phyloP scores from a whole-genome alignment of 2,797 vertebrate genomes.

The Catharus ustulatus region DNA sequence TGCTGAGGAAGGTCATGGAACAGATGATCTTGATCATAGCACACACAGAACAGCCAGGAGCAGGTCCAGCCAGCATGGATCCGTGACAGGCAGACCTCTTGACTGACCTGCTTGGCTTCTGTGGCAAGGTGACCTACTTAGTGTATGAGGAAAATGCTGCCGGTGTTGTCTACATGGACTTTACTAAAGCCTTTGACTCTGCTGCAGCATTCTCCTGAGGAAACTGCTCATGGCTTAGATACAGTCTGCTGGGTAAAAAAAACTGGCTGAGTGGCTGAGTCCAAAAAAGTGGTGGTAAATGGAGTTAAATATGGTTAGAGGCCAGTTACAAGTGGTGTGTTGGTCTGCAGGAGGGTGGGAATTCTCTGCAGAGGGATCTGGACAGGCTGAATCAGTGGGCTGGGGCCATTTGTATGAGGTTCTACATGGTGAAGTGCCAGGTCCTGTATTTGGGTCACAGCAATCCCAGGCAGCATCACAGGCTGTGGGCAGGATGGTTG shows the following conservation, averaged over 20 bases:
- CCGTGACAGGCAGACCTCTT: background rate
- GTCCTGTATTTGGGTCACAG: background rate
- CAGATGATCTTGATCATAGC: background rate
- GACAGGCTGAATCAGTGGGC: background rate
- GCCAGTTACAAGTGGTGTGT: background rate
- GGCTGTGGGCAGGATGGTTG: background rate
- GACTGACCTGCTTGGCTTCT: background rate
- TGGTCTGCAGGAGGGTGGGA: background rate
- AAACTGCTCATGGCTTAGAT: background rate
- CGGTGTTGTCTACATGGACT: background rate
- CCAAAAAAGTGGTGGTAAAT: background rate
- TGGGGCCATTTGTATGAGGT: background rate
- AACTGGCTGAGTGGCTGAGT: background rate
- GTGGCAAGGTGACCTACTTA: background rate
- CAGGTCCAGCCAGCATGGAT: background rate
- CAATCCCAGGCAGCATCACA: fast-evolving
- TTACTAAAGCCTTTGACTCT: background rate
- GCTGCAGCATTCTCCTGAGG: background rate
- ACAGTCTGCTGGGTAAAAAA: background rate
- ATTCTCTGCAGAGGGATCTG: background rate
- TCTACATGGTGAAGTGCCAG: fast-evolving
- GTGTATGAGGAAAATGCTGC: background rate
- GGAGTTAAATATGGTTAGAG: background rate
- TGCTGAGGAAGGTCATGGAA: background rate
- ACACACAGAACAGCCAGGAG: background rate